These are phyloP conservation scores for Machimus rusticus DNA, from an alignment of 2,888 invertebrate species.

Conservation along the genomic window DNA sequence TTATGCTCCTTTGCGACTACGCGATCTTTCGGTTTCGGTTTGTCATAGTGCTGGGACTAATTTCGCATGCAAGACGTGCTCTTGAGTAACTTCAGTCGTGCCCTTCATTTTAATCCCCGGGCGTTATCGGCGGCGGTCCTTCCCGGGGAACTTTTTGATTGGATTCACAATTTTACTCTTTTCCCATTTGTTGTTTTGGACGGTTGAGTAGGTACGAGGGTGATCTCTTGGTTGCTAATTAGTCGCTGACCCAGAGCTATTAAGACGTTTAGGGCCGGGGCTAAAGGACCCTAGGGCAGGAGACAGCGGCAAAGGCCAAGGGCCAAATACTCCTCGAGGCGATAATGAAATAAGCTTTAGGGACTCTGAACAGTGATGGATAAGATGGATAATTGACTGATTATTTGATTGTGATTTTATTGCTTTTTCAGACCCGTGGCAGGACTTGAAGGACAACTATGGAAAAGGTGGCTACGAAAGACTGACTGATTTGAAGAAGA, in stretches of 20 bases:
- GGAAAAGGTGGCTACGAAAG: constrained; percentile 77
- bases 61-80: constrained; percentile 6
- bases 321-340: background rate
- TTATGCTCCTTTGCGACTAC: background rate
- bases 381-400: background rate
- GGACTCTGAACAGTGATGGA: background rate
- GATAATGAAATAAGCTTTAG: background rate
- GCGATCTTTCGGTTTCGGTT: background rate
- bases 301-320: background rate
- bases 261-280: background rate
- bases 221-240: constrained; percentile 22
- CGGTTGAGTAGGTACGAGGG: background rate
- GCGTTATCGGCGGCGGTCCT: background rate
- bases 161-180: background rate
- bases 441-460: constrained; percentile 77
- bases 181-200: background rate
- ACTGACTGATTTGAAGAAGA: constrained; percentile 71
- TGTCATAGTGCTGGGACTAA: background rate
- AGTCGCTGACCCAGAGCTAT: background rate
- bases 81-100: background rate
- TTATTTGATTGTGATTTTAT: constrained; percentile 4
- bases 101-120: constrained; percentile 9
- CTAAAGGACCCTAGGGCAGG: background rate
- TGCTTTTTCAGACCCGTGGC: constrained; percentile 71
- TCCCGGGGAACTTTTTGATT: background rate